Evolutionary conservation across 2,888 invertebrate species (phyloP).

Genomic region (Cantharis rufa): DNA sequence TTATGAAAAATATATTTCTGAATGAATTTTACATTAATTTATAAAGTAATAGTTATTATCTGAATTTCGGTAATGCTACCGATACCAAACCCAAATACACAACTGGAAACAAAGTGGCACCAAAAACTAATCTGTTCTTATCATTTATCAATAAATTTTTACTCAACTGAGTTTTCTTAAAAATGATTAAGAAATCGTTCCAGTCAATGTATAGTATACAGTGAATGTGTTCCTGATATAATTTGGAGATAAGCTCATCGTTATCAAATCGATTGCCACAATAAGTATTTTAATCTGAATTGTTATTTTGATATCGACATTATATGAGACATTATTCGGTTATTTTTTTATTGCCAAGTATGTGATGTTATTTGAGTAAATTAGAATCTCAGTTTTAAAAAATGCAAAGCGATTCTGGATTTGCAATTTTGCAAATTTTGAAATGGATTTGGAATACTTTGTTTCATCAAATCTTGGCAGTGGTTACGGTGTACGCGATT

Average conservation of each 20-base stretch:
- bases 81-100: no score
- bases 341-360: neutral
- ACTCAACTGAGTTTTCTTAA: no score
- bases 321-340: neutral
- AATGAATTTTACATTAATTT: no score
- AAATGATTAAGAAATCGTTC: neutral
- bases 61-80: no score
- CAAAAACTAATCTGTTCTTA: neutral
- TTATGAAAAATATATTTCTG: no score
- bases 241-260: neutral
- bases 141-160: no score
- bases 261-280: neutral
- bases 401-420: constrained; percentile 1
- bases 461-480: constrained; percentile 34
- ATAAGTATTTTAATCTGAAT: neutral
- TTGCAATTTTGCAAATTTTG: constrained; percentile 13
- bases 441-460: constrained; percentile 32
- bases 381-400: neutral
- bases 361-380: neutral
- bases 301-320: neutral
- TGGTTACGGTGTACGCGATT: constrained; percentile 30
- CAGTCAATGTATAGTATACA: neutral
- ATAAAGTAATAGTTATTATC: no score
- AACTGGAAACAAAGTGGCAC: neutral
- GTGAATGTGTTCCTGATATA: neutral